Conservation (phyloP, 2,113 vertebrate genomes). For the Sphyrna mokarran region DNA sequence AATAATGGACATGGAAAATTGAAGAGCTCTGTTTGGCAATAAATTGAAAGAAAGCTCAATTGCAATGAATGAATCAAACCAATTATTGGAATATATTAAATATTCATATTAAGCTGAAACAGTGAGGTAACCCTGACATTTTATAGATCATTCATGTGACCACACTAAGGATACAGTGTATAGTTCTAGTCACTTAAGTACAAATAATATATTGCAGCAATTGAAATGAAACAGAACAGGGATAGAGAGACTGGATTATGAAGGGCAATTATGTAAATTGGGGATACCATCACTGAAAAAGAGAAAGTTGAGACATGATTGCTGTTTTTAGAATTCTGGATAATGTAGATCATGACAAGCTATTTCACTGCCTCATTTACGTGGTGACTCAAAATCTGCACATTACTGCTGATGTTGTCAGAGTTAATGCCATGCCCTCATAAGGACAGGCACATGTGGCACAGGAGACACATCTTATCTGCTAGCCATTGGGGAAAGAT, state of each 20-base stretch:
- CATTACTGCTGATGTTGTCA: too few relatives aligned
- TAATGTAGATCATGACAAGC: neutral
- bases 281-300: neutral
- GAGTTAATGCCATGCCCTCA: neutral
- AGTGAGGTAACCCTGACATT: neutral
- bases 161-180: neutral
- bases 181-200: neutral
- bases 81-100: neutral
- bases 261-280: neutral
- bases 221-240: neutral
- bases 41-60: neutral
- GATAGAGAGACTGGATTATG: neutral
- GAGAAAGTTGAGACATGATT: neutral
- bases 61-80: neutral
- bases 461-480: neutral
- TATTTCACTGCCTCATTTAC: neutral
- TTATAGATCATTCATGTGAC: neutral
- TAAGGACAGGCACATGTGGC: neutral
- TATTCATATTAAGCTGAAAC: neutral
- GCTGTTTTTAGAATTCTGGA: neutral
- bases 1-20: neutral
- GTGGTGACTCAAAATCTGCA: neutral
- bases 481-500: neutral
- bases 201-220: neutral
- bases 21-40: neutral